Evolutionary conservation across 2,888 invertebrate species (phyloP).

Genomic region (Microctonus aethiopoides): DNA sequence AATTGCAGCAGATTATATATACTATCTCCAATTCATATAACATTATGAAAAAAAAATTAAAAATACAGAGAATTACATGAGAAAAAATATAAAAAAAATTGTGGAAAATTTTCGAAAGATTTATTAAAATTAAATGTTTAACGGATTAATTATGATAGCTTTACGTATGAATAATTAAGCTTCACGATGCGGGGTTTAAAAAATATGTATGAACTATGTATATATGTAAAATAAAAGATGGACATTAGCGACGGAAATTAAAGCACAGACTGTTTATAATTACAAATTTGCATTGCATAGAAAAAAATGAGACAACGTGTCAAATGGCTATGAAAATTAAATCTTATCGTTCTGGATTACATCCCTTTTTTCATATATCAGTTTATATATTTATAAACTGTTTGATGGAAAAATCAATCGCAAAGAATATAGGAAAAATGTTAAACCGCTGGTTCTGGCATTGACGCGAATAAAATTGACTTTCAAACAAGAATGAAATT

Average conservation of each 20-base stretch:
- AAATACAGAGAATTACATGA: too few species aligned
- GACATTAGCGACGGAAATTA: background rate
- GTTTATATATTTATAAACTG: background rate
- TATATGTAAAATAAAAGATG: background rate
- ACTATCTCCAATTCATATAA: too few species aligned
- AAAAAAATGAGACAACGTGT: background rate
- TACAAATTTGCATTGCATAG: background rate
- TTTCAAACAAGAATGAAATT: conserved; percentile 29
- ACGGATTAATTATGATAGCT: background rate
- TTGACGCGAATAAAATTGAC: conserved; percentile 41
- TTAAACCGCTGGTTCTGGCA: conserved; percentile 35
- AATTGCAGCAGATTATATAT: background rate
- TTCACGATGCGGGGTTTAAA: background rate
- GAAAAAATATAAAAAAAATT: too few species aligned
- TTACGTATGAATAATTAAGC: background rate
- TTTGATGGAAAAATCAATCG: conserved; percentile 13
- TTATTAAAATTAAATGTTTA: too few species aligned
- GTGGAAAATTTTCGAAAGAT: too few species aligned
- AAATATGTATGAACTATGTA: background rate
- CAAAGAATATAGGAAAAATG: conserved; percentile 23
- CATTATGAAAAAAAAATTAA: too few species aligned
- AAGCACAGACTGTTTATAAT: background rate
- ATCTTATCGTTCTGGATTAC: background rate
- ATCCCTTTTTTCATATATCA: background rate
- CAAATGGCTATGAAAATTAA: background rate